phyloP scores from a whole-genome alignment of 2,113 vertebrate species.

The Phaethornis superciliosus region DNA sequence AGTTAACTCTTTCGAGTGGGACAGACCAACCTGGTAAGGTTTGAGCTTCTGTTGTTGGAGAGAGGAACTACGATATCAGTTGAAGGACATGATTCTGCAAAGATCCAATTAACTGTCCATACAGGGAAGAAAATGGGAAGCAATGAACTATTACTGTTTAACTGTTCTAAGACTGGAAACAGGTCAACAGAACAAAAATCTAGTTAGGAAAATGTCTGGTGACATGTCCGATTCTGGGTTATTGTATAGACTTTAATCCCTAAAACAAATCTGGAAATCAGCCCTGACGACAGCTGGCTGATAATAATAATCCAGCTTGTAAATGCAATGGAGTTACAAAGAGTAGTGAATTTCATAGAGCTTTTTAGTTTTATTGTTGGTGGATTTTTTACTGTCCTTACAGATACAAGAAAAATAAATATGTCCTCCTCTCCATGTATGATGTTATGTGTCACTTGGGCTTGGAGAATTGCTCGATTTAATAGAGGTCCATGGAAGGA shows the following conservation, averaged over 20 bases:
- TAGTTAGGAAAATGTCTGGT: neutral
- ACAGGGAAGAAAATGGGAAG: neutral
- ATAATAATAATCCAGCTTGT: neutral
- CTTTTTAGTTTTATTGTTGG: neutral
- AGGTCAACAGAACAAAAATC: neutral
- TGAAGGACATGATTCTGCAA: neutral
- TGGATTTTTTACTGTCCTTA: neutral
- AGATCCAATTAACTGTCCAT: neutral
- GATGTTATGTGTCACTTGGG: neutral
- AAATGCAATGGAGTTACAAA: neutral
- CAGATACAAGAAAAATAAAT: neutral
- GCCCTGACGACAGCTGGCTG: neutral
- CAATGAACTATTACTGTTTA: neutral
- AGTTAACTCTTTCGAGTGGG: neutral
- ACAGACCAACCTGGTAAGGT: neutral
- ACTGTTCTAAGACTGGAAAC: neutral
- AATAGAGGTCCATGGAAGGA: fast-evolving
- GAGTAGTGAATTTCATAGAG: neutral
- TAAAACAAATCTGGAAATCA: neutral
- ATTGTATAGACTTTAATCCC: neutral
- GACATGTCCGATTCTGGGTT: neutral
- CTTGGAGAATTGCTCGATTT: neutral
- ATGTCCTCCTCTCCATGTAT: neutral
- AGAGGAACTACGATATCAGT: neutral
- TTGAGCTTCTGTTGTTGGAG: neutral